phyloP scores from a whole-genome alignment of 2,113 vertebrate species.

The Bujurquina vittata region DNA sequence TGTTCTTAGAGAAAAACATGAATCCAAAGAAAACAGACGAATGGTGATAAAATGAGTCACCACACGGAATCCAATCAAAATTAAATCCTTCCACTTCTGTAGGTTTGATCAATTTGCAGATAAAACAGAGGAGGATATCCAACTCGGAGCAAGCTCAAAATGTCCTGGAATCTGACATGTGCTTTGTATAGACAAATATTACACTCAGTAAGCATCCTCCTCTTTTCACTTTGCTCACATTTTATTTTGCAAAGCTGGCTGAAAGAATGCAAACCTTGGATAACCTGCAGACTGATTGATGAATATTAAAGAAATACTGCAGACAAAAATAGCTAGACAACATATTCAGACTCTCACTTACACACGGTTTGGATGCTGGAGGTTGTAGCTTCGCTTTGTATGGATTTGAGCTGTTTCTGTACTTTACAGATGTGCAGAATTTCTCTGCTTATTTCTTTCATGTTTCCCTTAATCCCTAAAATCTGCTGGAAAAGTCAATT shows the following conservation, averaged over 20 bases:
- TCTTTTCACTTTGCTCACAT: constrained; percentile 20
- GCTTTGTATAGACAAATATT: constrained; percentile 41
- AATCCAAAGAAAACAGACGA: constrained; percentile 5
- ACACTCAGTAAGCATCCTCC: constrained; percentile 27
- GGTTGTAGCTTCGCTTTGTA: neutral
- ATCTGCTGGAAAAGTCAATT: neutral
- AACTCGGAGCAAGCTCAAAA: constrained; percentile 7
- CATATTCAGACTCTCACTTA: neutral
- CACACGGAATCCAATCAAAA: constrained; percentile 34
- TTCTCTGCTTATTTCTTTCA: neutral
- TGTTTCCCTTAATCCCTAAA: neutral
- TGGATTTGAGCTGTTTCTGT: neutral
- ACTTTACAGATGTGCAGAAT: neutral
- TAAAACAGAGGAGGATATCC: constrained; percentile 26
- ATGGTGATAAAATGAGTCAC: constrained; percentile 13
- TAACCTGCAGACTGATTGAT: constrained; percentile 28
- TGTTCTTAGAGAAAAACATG: constrained; percentile 3
- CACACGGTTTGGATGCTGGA: neutral
- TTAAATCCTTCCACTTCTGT: constrained; percentile 2
- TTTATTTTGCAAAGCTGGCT: constrained; percentile 46
- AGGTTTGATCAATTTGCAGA: constrained; percentile 32
- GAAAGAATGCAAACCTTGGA: constrained; percentile 37
- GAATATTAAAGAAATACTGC: constrained; percentile 12
- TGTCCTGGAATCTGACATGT: constrained; percentile 21
- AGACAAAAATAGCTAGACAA: constrained; percentile 9